These are phyloP conservation scores for Abscondita cerata DNA, from an alignment of 2,888 invertebrate genomes.

Conservation along the genomic window DNA sequence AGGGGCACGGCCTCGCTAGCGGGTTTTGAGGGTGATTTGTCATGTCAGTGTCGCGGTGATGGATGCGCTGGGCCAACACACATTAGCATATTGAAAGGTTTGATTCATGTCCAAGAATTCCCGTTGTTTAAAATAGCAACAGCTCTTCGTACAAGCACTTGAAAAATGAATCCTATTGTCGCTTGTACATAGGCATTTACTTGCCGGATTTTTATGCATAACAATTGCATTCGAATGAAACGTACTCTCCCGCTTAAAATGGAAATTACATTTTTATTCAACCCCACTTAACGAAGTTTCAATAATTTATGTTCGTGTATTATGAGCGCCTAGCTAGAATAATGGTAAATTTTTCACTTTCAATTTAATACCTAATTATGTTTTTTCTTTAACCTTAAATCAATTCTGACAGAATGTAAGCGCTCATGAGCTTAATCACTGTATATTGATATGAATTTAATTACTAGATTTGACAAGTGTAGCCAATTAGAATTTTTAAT, in stretches of 20 bases:
- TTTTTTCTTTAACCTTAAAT: slow-evolving; percentile 1
- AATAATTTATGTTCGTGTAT: neutral
- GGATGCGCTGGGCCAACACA: slow-evolving; percentile 52
- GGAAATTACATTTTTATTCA: slow-evolving; percentile 11
- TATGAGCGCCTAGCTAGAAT: neutral
- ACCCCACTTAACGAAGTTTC: neutral
- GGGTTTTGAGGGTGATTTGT: slow-evolving; percentile 54
- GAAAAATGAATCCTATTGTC: slow-evolving; percentile 48
- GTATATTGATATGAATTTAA: slow-evolving; percentile 9
- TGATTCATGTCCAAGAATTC: slow-evolving; percentile 54
- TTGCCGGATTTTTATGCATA: slow-evolving; percentile 23
- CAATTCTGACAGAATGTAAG: slow-evolving; percentile 10
- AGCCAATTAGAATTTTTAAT: slow-evolving; percentile 9
- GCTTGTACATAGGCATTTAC: slow-evolving; percentile 39
- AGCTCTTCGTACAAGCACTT: slow-evolving; percentile 42
- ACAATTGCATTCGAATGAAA: slow-evolving; percentile 15
- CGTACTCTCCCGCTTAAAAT: slow-evolving; percentile 7
- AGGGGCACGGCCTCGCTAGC: slow-evolving; percentile 30
- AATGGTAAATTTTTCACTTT: neutral
- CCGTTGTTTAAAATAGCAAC: slow-evolving; percentile 55
- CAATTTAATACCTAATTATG: slow-evolving; percentile 3
- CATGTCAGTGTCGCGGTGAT: slow-evolving; percentile 59
- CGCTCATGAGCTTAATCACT: neutral
- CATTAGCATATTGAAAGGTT: slow-evolving; percentile 60
- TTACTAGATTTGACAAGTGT: slow-evolving; percentile 10